These are phyloP conservation scores for Cheilosia impressa DNA, from an alignment of 2,888 invertebrate genomes.

Conservation along the genomic window DNA sequence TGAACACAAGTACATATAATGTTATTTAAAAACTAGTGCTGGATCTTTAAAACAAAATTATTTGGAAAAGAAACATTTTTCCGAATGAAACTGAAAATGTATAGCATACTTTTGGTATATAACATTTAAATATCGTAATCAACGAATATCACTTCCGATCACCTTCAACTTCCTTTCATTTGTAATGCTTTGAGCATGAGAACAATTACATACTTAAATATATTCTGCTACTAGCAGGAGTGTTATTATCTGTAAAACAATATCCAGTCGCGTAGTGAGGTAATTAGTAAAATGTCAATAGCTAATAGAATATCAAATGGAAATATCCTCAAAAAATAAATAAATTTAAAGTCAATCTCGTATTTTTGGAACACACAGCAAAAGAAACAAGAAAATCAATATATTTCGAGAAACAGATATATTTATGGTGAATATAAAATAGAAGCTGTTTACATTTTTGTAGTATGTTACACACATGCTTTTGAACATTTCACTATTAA, in stretches of 20 bases:
- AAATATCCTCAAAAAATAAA: too few species aligned
- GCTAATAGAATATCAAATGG: neutral
- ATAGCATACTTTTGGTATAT: constrained; percentile 38
- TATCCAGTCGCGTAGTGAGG: neutral
- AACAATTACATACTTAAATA: neutral
- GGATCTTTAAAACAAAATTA: constrained; percentile 31
- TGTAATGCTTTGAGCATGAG: neutral
- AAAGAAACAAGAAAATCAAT: too few species aligned
- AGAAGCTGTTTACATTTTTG: constrained; percentile 9
- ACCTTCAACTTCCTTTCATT: constrained; percentile 3
- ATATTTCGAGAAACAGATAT: constrained; percentile 4
- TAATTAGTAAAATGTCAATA: neutral
- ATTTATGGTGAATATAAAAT: neutral
- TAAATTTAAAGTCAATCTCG: too few species aligned
- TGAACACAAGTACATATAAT: too few species aligned
- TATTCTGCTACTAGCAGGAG: neutral
- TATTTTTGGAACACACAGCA: too few species aligned
- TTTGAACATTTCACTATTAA: constrained; percentile 43
- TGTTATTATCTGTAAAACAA: neutral
- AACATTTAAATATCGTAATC: constrained; percentile 28
- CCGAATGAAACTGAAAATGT: neutral
- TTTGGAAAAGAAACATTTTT: neutral
- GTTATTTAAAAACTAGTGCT: constrained; percentile 27
- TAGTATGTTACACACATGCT: constrained; percentile 29
- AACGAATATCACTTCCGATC: constrained; percentile 48